These are phyloP conservation scores for Pollicipes pollicipes DNA, from an alignment of 1,140 invertebrate species.

Conservation along the genomic window DNA sequence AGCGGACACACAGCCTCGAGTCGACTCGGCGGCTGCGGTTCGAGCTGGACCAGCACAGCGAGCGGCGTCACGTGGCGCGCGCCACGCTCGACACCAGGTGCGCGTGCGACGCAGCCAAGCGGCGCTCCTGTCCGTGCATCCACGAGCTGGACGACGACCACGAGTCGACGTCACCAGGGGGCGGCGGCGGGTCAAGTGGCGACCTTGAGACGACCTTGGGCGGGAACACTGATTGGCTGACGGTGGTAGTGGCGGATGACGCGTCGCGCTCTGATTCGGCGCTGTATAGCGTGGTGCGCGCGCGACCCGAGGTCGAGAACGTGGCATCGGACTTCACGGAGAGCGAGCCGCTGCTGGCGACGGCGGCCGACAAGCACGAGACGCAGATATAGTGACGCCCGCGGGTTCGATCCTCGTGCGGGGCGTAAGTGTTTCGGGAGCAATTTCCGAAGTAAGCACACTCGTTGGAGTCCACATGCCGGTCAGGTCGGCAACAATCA, in stretches of 20 bases:
- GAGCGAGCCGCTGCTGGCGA: background rate
- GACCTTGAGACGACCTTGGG: background rate
- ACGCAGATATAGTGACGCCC: background rate
- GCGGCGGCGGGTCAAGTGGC: too few species aligned
- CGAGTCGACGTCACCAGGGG: background rate
- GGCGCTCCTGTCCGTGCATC: constrained; percentile 16
- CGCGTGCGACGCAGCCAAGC: constrained; percentile 9
- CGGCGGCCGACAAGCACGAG: background rate
- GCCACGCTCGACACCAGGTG: constrained; percentile 9
- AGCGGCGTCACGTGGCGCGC: background rate
- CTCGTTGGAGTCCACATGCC: background rate
- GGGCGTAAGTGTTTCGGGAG: background rate
- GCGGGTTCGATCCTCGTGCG: background rate
- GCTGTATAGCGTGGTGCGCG: background rate
- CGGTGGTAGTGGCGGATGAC: background rate
- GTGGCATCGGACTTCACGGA: background rate
- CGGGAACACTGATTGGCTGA: background rate
- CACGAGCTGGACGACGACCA: constrained; percentile 9
- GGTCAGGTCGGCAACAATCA: too few species aligned
- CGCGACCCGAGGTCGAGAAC: background rate
- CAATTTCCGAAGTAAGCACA: background rate
- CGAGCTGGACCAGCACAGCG: constrained; percentile 28
- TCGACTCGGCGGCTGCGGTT: constrained; percentile 59
- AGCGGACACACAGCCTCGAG: constrained; percentile 52
- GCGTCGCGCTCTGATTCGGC: background rate